A percentile compares a stretch with the other conserved stretches of the same genome.
Conservation (phyloP, 2,888 invertebrate species). For the Tribolium freemani region DNA sequence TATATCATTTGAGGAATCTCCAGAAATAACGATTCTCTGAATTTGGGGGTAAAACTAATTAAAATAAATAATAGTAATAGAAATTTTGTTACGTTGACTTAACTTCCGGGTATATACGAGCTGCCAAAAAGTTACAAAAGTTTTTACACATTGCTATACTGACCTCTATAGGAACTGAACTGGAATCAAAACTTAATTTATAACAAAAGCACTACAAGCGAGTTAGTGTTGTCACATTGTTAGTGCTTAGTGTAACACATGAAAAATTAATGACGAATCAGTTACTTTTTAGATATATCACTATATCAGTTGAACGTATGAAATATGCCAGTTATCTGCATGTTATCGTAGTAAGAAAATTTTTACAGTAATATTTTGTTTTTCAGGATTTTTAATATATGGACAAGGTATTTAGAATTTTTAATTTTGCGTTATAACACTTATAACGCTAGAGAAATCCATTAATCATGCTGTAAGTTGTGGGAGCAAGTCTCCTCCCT, state of each 20-base stretch:
- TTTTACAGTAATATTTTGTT: neutral
- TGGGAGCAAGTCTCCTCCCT: constrained; percentile 25
- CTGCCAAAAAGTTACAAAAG: neutral
- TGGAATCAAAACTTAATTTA: neutral
- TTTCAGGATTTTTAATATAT: neutral
- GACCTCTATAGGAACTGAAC: neutral
- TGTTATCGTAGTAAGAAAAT: too few species aligned
- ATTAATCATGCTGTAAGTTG: constrained; percentile 25
- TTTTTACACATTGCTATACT: neutral
- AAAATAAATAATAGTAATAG: neutral
- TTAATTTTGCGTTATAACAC: constrained; percentile 5
- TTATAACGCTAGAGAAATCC: constrained; percentile 12
- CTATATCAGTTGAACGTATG: too few species aligned
- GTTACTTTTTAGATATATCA: too few species aligned
- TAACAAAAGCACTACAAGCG: neutral
- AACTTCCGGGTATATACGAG: neutral
- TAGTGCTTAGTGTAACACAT: too few species aligned
- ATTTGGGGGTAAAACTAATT: neutral
- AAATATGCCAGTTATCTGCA: too few species aligned
- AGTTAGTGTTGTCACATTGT: too few species aligned
- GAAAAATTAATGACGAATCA: too few species aligned
- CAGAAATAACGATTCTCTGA: neutral
- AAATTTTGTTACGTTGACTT: neutral
- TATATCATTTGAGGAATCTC: neutral
- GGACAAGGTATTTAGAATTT: constrained; percentile 10